phyloP scores from a whole-genome alignment of 2,888 invertebrate genomes.

The Ernsta delagoae region DNA sequence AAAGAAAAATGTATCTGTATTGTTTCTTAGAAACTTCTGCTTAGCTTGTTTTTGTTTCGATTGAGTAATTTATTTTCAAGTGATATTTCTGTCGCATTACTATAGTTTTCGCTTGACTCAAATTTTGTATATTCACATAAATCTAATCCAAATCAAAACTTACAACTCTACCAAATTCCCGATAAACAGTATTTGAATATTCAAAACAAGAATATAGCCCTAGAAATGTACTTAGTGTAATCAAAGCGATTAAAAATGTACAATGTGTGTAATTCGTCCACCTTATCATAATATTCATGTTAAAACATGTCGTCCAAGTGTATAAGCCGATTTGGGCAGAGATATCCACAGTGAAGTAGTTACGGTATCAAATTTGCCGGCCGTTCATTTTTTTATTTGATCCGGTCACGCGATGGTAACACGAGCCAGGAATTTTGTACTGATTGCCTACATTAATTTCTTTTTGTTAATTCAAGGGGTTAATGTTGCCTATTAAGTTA shows the following conservation, averaged over 20 bases:
- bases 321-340: conserved; percentile 76
- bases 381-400: conserved; percentile 66
- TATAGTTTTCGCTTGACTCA: not conserved
- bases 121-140: not conserved
- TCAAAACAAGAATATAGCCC: not conserved
- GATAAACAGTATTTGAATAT: not conserved
- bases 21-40: too few species aligned
- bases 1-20: not conserved
- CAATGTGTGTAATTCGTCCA: conserved; percentile 22
- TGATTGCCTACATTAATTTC: conserved; percentile 53
- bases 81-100: not conserved
- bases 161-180: not conserved
- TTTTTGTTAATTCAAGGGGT: conserved; percentile 39
- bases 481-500: conserved; percentile 35
- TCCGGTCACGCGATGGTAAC: conserved; percentile 72
- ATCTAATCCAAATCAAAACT: not conserved
- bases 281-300: conserved; percentile 34
- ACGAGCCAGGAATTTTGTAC: conserved; percentile 69
- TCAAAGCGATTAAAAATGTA: conserved; percentile 8
- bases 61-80: not conserved
- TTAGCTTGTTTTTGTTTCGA: not conserved
- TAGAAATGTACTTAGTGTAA: not conserved
- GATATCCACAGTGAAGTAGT: conserved; percentile 75
- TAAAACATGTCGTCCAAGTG: conserved; percentile 50
- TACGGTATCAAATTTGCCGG: conserved; percentile 75